Evolutionary conservation across 2,888 invertebrate species (phyloP).

Genomic region (Resseliella maxima): DNA sequence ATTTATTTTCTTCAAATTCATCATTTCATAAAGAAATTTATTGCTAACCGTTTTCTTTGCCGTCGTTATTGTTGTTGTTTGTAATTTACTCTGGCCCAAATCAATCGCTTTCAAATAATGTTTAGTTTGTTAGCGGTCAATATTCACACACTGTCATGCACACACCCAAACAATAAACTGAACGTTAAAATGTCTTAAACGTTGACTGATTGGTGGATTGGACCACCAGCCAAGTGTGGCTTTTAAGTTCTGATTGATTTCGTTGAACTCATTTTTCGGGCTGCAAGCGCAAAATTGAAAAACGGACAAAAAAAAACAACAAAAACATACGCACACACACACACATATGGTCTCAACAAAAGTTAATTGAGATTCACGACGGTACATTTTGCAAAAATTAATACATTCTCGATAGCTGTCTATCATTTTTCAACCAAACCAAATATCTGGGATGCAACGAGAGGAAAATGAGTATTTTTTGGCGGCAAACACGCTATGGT

Average conservation of each 20-base stretch:
- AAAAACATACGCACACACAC: too few species aligned
- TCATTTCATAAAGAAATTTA: too few species aligned
- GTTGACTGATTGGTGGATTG: neutral
- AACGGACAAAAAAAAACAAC: too few species aligned
- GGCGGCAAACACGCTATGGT: neutral
- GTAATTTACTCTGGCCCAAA: too few species aligned
- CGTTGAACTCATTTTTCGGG: neutral
- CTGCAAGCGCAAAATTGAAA: too few species aligned
- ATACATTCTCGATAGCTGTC: slow-evolving; percentile 43
- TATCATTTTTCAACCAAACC: neutral
- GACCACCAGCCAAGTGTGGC: slow-evolving; percentile 36
- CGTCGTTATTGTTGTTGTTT: too few species aligned
- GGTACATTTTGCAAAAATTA: neutral
- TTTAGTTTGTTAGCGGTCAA: neutral
- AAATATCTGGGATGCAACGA: neutral
- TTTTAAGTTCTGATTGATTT: slow-evolving; percentile 7
- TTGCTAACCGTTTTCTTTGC: too few species aligned
- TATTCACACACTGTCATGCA: too few species aligned
- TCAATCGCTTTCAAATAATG: neutral
- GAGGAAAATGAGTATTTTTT: too few species aligned
- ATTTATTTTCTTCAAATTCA: too few species aligned
- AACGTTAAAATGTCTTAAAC: too few species aligned
- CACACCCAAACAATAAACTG: neutral
- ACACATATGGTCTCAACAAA: neutral
- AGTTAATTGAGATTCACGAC: slow-evolving; percentile 29